A percentile compares a stretch with the other conserved stretches of the same genome.
Conservation (phyloP, 2,888 invertebrate genomes). For the Ophioninae sp. region DNA sequence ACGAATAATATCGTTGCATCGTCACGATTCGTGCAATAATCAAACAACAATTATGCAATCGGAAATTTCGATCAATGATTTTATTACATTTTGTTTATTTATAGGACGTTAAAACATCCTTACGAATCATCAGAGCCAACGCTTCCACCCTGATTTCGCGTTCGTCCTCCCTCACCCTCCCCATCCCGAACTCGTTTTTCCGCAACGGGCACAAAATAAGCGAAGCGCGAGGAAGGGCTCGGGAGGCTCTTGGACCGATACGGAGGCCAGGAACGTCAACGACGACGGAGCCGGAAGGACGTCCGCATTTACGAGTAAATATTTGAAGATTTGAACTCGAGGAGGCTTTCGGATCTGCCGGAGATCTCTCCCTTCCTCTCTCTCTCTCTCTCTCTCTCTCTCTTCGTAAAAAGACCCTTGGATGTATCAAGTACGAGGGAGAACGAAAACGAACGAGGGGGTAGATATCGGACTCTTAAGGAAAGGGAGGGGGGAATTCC, state of each 20-base stretch:
- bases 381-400: no score
- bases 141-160: slow-evolving; percentile 11
- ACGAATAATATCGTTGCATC: no score
- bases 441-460: slow-evolving; percentile 53
- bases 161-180: slow-evolving; percentile 29
- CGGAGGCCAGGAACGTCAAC: slow-evolving; percentile 28
- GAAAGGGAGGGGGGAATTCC: slow-evolving; percentile 23
- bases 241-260: background rate
- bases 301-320: slow-evolving; percentile 76
- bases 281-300: slow-evolving; percentile 74
- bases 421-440: background rate
- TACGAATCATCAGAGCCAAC: slow-evolving; percentile 17
- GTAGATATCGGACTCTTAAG: slow-evolving; percentile 29
- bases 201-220: slow-evolving; percentile 11
- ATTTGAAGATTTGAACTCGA: slow-evolving; percentile 73
- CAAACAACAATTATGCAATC: background rate
- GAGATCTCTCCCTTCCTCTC: no score
- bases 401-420: no score
- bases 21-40: no score
- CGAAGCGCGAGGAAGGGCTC: background rate
- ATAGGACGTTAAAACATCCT: background rate
- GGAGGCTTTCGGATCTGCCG: slow-evolving; percentile 66
- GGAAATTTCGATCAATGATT: background rate
- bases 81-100: background rate
- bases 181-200: slow-evolving; percentile 50